These are phyloP conservation scores for Sorex araneus DNA, from an alignment of 2,113 vertebrate genomes.

Conservation along the genomic window DNA sequence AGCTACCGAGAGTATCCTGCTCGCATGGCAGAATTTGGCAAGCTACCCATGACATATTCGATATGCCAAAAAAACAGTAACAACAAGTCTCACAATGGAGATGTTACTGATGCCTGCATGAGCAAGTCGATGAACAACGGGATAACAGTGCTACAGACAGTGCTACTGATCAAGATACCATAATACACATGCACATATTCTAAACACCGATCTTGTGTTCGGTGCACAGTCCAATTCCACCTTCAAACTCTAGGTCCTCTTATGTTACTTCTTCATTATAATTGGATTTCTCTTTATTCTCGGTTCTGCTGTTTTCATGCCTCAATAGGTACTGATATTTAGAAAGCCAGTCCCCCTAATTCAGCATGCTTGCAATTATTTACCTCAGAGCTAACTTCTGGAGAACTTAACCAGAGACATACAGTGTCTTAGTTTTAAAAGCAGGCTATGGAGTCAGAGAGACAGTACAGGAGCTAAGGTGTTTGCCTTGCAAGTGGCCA, in stretches of 20 bases:
- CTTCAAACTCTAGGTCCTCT: background rate
- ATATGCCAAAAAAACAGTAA: too few relatives aligned
- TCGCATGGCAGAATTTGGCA: too few relatives aligned
- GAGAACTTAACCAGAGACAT: background rate
- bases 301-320: background rate
- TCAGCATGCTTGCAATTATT: background rate
- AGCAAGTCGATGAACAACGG: too few relatives aligned
- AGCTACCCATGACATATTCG: too few relatives aligned
- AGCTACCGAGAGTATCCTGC: too few relatives aligned
- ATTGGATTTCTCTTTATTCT: background rate
- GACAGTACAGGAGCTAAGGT: too few relatives aligned
- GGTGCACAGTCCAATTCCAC: background rate
- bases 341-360: background rate
- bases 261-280: background rate
- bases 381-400: background rate
- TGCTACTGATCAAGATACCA: slow-evolving; percentile 24
- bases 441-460: too few relatives aligned
- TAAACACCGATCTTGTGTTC: background rate
- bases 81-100: too few relatives aligned
- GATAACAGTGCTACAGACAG: too few relatives aligned
- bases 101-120: too few relatives aligned
- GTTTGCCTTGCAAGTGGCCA: too few relatives aligned
- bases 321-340: background rate
- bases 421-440: background rate
- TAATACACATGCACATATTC: slow-evolving; percentile 25